Base-by-base conservation (phyloP, 2,797 vertebrate genomes). In the Poecilia picta region DNA sequence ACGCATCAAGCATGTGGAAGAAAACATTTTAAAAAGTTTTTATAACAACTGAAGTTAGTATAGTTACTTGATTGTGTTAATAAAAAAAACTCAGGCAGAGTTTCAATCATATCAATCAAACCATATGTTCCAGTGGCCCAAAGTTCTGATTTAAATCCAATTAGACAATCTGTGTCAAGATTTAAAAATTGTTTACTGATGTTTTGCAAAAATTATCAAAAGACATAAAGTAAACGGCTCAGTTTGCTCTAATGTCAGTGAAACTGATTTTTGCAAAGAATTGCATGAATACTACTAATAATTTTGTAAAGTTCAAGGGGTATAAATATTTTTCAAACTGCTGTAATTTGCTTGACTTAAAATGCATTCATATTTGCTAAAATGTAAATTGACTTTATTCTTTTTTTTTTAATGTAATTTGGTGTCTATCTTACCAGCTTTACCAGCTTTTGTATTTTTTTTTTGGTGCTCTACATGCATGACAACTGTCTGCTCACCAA, bases 401-500 rank as follows among this genome's bases (percentile, higher is more conserved):
- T 33, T 31, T 0, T 59, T n/a, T 59, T 28, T n/a, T 2, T 78
- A 33, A 62, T 39, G 53, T 66, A 55, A 49, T 57, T 36, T 39
- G 3, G 18, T 13, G 16, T n/a, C 25, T 28, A 57, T n/a, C 76
- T 13, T 31, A 62, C 57, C 5, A 28, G 53, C 10, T 55, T 62
- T 66, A 39, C 55, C 36, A 76, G 68, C 83, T 8, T 68, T 49
- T 64, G 53, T n/a, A n/a, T 71, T 79, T 36, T 28, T 31, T 2
- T 23, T 25, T 41, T 41, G 41, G 78, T 41, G 59, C 77, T 80
- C 73, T 76, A 71, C 43, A 75, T 84, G 89, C 88, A 91, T 89
- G 89, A 81, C 18, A 2, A 75, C 31, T 59, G 39, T 53, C 79
- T 74, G 75, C 76, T 79, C 81, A 36, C 73, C 43, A 25, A 73